Base-by-base conservation (phyloP, 1,140 invertebrate species). In the Pseudomyrmex pallidus region DNA sequence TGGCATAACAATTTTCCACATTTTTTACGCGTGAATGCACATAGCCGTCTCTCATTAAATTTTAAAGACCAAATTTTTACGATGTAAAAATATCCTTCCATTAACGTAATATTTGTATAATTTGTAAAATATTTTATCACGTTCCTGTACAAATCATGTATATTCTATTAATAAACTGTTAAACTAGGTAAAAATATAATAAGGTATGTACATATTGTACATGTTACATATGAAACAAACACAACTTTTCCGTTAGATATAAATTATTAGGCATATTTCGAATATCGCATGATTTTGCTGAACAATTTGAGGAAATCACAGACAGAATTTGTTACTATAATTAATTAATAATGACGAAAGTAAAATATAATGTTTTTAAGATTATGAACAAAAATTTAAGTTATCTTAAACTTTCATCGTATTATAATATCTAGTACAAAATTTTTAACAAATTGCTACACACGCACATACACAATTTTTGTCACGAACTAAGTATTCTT, bases 31-130 rank as follows among this genome's bases (percentile, higher is more conserved):
- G 62, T 48, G 74, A 77, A 67, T 77, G 17, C 74, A 57, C 25
- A 72, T 72, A 44, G 17, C 66, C 17, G 35, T 9, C 15, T 78
- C 44, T 72, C 54, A 72, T 80, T 80, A 80, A 80, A 80, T 80
- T 59, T 70, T 78, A 70, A 70, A 52, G 20, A 59, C 54, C 64
- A 3, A 70, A 67, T 70, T 70, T 70, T 78, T 22, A 17, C 8
- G 54, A 59, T 72, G 59, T 15, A 50, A 70, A 72, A 72, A 72
- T 80, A 72, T 35, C 8, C 12, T 25, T 48, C 10, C 15, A 25
- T 78, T 48, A 59, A 67, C 35, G 9, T 44, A 44, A 57, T 22
- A 66, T 54, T 54, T 7, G 12, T 8, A 15, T 63, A 20, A 7
- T 52, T 77, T 56, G 3, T 54, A 3, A 15, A 67, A 67, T 46